Conservation (phyloP, 2,797 vertebrate genomes). For the Acestrorhynchus altus region DNA sequence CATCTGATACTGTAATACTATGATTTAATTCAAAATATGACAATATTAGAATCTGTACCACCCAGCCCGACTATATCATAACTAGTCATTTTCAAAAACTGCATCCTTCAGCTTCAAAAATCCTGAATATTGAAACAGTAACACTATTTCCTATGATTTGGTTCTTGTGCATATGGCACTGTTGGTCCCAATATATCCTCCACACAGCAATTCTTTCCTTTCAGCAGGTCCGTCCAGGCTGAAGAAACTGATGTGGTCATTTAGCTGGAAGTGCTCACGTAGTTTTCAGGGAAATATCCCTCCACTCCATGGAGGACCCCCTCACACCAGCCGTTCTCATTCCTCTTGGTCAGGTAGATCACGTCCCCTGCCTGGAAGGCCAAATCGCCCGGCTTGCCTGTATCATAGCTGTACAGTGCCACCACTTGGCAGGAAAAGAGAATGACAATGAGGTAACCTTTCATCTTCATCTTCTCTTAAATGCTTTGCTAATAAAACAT, state of each 20-base stretch:
- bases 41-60: too few species aligned
- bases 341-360: conserved; percentile 71
- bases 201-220: background rate
- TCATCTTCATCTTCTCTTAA: too few species aligned
- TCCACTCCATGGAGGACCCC: conserved; percentile 63
- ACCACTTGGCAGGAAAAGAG: conserved; percentile 68
- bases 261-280: conserved; percentile 67
- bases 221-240: too few species aligned
- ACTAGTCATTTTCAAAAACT: background rate
- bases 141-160: background rate
- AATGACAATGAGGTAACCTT: conserved; percentile 11
- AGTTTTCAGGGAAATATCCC: conserved; percentile 78
- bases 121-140: background rate
- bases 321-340: conserved; percentile 76
- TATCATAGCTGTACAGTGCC: conserved; percentile 72
- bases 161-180: background rate
- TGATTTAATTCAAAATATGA: background rate
- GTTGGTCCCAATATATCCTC: background rate
- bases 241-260: background rate
- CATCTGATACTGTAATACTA: too few species aligned
- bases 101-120: background rate
- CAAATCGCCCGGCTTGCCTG: conserved; percentile 68
- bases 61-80: too few species aligned
- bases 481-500: too few species aligned
- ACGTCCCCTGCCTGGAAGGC: conserved; percentile 68